A percentile compares a stretch with the other conserved stretches of the same genome.
Conservation (phyloP, 2,797 vertebrate species). For the Notolepis coatsorum region DNA sequence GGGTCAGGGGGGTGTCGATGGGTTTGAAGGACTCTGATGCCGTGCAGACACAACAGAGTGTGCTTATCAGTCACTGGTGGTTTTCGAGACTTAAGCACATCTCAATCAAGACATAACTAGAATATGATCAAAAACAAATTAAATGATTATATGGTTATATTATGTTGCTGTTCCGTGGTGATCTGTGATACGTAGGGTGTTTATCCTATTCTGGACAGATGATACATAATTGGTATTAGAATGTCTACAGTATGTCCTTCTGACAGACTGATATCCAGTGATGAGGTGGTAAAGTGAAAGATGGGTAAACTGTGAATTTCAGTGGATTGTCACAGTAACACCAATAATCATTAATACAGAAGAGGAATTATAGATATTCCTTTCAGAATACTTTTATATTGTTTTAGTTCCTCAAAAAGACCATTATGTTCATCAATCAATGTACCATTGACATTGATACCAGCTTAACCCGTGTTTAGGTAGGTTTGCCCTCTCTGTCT, state of each 20-base stretch:
- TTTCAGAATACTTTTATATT: too few relatives aligned
- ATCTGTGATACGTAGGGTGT: not conserved
- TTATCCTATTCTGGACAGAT: not conserved
- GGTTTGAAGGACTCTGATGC: constrained; percentile 3
- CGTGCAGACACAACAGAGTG: constrained; percentile 36
- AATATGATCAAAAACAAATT: constrained; percentile 55
- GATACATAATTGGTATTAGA: not conserved
- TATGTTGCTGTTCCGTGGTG: not conserved
- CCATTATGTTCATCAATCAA: too few relatives aligned
- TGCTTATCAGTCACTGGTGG: constrained; percentile 50
- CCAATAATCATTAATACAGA: too few relatives aligned
- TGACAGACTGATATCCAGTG: too few relatives aligned
- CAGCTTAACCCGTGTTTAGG: too few relatives aligned
- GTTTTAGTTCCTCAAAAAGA: too few relatives aligned
- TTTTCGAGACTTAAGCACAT: constrained; percentile 54
- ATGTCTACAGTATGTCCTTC: not conserved
- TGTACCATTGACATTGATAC: too few relatives aligned
- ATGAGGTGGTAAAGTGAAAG: too few relatives aligned
- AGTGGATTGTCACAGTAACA: too few relatives aligned
- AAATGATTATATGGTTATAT: constrained; percentile 39
- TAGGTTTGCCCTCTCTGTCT: too few relatives aligned
- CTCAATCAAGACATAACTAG: constrained; percentile 61
- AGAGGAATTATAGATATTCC: too few relatives aligned
- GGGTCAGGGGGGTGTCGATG: constrained; percentile 13
- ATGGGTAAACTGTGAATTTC: too few relatives aligned